Evolutionary conservation across 2,888 invertebrate genomes (phyloP).

Genomic region (Fissipunctia ypsillon): DNA sequence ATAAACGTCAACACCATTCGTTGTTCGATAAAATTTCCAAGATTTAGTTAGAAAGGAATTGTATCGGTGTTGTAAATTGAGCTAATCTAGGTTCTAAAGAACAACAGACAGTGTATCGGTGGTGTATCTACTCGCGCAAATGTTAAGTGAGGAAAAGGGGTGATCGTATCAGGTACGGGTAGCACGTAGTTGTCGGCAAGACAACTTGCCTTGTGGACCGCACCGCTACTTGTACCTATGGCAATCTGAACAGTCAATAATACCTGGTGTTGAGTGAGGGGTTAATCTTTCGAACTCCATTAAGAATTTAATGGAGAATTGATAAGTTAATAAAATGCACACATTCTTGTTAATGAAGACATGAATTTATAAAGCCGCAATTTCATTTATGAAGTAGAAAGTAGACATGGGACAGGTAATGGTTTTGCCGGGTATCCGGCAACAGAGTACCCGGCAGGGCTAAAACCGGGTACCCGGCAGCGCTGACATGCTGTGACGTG

Average conservation of each 20-base stretch:
- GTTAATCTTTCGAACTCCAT: conserved; percentile 46
- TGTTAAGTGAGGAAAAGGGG: conserved; percentile 61
- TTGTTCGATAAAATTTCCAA: conserved; percentile 1
- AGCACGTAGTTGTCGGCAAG: conserved; percentile 50
- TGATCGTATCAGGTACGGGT: conserved; percentile 62
- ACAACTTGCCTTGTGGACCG: conserved; percentile 26
- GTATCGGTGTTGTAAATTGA: conserved; percentile 46
- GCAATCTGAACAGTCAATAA: conserved; percentile 46
- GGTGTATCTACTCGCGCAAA: conserved; percentile 54
- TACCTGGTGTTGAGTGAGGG: conserved; percentile 35
- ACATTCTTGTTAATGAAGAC: not conserved
- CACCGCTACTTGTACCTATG: conserved; percentile 34
- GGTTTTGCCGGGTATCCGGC: too few relatives aligned
- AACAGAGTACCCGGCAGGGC: too few relatives aligned
- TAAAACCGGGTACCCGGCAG: too few relatives aligned
- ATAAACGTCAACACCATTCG: not conserved
- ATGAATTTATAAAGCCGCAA: not conserved
- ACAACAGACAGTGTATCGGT: conserved; percentile 53
- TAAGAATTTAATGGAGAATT: conserved; percentile 15
- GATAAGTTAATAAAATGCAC: conserved; percentile 14
- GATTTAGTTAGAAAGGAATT: conserved; percentile 11
- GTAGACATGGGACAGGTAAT: too few relatives aligned
- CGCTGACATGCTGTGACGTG: too few relatives aligned
- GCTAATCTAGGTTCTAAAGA: conserved; percentile 55
- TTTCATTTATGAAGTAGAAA: not conserved